A percentile compares a stretch with the other conserved stretches of the same genome.
phyloP scores from a whole-genome alignment of 2,797 vertebrate species.

The Sebastes taczanowskii region DNA sequence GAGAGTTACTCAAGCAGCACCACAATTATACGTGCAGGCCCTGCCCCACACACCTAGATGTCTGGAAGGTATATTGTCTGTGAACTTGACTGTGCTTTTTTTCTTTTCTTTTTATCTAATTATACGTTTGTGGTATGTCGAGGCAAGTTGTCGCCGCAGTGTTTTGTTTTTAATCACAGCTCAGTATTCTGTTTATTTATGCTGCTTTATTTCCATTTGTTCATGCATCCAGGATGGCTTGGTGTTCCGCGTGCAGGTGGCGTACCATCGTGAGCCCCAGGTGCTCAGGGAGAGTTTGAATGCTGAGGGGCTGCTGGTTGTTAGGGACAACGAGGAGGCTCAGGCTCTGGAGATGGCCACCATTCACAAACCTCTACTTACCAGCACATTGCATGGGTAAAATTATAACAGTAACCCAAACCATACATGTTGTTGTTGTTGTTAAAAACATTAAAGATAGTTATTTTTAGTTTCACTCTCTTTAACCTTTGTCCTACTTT shows the following conservation, averaged over 20 bases:
- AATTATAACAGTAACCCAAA: background rate
- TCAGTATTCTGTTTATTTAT: background rate
- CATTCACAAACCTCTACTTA: conserved; percentile 87
- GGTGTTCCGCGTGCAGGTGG: conserved; percentile 90
- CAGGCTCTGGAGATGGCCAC: conserved; percentile 88
- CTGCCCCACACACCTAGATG: conserved; percentile 85
- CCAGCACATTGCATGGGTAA: conserved; percentile 94
- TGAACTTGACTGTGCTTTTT: background rate
- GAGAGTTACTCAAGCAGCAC: conserved; percentile 85
- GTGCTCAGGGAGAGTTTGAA: conserved; percentile 88
- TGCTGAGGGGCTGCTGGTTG: conserved; percentile 88
- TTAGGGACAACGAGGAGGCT: conserved; percentile 90
- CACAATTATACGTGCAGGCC: conserved; percentile 86
- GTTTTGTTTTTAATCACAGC: background rate
- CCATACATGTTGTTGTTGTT: background rate
- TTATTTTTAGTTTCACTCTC: background rate
- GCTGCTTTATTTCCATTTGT: background rate
- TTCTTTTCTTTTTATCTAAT: background rate
- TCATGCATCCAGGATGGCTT: conserved; percentile 86
- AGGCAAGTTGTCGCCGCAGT: background rate
- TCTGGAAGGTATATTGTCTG: conserved; percentile 89
- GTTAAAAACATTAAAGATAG: background rate
- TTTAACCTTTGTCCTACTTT: background rate
- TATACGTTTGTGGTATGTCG: background rate
- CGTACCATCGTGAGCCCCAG: conserved; percentile 93